Evolutionary conservation across 2,888 invertebrate genomes (phyloP).

Genomic region (Rhimphoctona megacephalus): DNA sequence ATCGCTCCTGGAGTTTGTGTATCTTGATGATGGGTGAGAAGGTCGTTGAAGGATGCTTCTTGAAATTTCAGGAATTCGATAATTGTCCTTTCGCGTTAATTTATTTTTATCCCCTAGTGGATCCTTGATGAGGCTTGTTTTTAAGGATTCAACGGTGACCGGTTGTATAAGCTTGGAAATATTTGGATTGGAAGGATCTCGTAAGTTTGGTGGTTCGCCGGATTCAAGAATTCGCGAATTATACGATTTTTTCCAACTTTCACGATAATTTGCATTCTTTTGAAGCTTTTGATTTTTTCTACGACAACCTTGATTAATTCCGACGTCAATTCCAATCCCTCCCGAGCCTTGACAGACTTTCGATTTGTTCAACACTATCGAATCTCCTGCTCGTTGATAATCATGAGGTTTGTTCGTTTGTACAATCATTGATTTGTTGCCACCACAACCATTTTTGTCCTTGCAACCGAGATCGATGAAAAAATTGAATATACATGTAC

Average conservation of each 20-base stretch:
- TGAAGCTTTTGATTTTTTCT: slow-evolving; percentile 23
- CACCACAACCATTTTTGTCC: slow-evolving; percentile 62
- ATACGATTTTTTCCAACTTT: slow-evolving; percentile 21
- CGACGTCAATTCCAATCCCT: slow-evolving; percentile 41
- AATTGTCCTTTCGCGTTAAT: slow-evolving; percentile 20
- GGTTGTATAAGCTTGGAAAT: slow-evolving; percentile 23
- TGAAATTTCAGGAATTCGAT: neutral
- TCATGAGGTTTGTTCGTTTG: neutral
- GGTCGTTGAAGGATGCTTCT: neutral
- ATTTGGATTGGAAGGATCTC: neutral
- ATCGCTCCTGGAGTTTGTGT: slow-evolving; percentile 4
- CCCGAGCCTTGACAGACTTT: slow-evolving; percentile 31
- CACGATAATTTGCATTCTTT: neutral
- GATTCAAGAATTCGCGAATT: neutral
- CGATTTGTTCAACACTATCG: neutral
- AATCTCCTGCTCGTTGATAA: neutral
- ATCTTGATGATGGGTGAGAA: neutral
- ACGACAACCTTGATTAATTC: slow-evolving; percentile 38
- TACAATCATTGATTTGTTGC: slow-evolving; percentile 21
- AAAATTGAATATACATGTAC: slow-evolving; percentile 73
- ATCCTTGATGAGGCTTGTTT: slow-evolving; percentile 11
- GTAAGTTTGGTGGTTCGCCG: neutral
- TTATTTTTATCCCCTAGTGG: slow-evolving; percentile 5
- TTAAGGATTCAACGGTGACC: slow-evolving; percentile 6
- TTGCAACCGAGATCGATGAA: slow-evolving; percentile 71